phyloP scores from a whole-genome alignment of 2,888 invertebrate genomes.

The Saturnia pavonia region DNA sequence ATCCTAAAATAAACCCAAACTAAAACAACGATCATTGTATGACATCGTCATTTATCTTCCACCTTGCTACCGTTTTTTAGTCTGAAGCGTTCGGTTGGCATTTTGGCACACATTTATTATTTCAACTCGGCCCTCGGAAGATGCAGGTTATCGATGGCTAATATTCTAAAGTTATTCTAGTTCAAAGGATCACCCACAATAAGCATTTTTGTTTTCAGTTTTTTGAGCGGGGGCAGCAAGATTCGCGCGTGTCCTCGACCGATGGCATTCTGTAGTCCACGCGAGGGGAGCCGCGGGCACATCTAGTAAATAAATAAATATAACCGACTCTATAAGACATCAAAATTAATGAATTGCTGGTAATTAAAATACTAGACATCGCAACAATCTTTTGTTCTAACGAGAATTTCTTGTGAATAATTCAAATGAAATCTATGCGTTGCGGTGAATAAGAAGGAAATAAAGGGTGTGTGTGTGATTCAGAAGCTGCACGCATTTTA shows the following conservation, averaged over 20 bases:
- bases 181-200: too few relatives aligned
- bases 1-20: not conserved
- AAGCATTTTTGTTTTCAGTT: too few relatives aligned
- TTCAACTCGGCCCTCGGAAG: not conserved
- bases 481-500: not conserved
- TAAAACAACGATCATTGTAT: not conserved
- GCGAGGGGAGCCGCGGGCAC: too few relatives aligned
- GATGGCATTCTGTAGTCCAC: too few relatives aligned
- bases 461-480: conserved; percentile 1
- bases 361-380: not conserved
- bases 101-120: not conserved
- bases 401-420: conserved; percentile 10
- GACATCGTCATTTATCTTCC: not conserved
- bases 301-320: too few relatives aligned
- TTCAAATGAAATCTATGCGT: not conserved
- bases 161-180: too few relatives aligned
- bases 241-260: too few relatives aligned
- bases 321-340: not conserved
- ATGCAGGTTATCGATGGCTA: not conserved
- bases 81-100: not conserved
- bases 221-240: too few relatives aligned
- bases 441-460: conserved; percentile 11
- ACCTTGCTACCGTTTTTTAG: not conserved
- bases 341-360: not conserved
- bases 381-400: not conserved